phyloP scores from a whole-genome alignment of 2,888 invertebrate species.

The Mythimna pallens region DNA sequence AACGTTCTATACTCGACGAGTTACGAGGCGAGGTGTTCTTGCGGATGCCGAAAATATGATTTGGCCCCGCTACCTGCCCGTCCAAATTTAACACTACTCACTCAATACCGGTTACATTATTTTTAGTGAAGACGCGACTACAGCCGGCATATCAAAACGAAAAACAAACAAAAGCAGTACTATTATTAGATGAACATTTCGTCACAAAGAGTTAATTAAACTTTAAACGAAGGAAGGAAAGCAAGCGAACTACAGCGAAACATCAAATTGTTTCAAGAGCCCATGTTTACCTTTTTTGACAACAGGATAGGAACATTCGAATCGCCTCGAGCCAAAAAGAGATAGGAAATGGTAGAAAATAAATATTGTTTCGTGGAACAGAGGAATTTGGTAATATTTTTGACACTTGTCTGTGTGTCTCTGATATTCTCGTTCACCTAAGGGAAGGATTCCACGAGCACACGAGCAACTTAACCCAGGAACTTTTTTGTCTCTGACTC shows the following conservation, averaged over 20 bases:
- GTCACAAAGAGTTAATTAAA: conserved; percentile 42
- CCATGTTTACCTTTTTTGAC: conserved; percentile 41
- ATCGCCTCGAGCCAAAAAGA: conserved; percentile 5
- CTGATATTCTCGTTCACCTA: conserved; percentile 25
- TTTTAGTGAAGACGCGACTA: conserved; percentile 82
- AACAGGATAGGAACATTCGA: conserved; percentile 39
- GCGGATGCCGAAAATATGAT: conserved; percentile 80
- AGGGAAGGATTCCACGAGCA: too few relatives aligned
- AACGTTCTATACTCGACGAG: conserved; percentile 68
- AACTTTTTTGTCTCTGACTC: too few relatives aligned
- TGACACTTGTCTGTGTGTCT: conserved; percentile 17
- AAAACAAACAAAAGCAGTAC: conserved; percentile 80
- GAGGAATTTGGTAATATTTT: conserved; percentile 3
- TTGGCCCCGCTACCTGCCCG: conserved; percentile 82
- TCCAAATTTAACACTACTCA: conserved; percentile 82
- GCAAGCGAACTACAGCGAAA: conserved; percentile 10
- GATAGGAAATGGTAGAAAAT: conserved; percentile 8
- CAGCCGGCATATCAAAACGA: conserved; percentile 74
- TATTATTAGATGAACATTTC: conserved; percentile 70
- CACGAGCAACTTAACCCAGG: too few relatives aligned
- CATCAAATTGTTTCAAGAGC: conserved; percentile 21
- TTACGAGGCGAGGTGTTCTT: conserved; percentile 69
- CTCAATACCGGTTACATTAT: conserved; percentile 85
- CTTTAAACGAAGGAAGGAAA: conserved; percentile 30
- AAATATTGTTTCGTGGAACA: conserved; percentile 2